phyloP scores from a whole-genome alignment of 2,888 invertebrate species.

The Osmoderma eremita region DNA sequence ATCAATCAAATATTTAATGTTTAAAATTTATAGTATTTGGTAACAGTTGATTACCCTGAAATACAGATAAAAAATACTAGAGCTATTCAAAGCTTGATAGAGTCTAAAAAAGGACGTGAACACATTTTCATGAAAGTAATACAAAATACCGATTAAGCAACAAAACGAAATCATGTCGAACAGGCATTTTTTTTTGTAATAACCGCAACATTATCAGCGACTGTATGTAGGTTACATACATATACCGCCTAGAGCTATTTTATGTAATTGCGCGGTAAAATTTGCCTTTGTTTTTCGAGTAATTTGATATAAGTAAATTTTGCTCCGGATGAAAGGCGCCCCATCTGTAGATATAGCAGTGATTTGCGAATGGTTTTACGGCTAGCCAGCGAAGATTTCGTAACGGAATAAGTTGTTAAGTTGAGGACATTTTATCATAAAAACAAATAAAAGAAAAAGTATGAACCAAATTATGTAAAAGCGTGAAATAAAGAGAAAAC shows the following conservation, averaged over 20 bases:
- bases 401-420: no score
- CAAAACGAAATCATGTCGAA: conserved; percentile 29
- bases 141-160: conserved; percentile 23
- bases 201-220: conserved; percentile 24
- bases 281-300: conserved; percentile 15
- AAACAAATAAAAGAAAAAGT: no score
- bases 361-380: not conserved
- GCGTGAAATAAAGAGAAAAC: no score
- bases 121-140: conserved; percentile 21
- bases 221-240: conserved; percentile 36
- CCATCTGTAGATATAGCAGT: not conserved
- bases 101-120: no score
- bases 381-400: not conserved
- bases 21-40: no score
- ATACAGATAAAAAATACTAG: no score
- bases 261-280: conserved; percentile 29
- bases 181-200: conserved; percentile 24
- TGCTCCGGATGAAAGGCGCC: conserved; percentile 3
- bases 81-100: no score
- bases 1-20: no score
- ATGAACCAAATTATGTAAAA: no score
- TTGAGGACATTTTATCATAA: no score
- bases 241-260: conserved; percentile 24
- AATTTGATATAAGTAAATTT: conserved; percentile 20
- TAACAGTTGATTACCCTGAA: no score